Evolutionary conservation across 2,888 invertebrate genomes (phyloP), one percentile per base, ranked within the genome.

Genomic region (Itoplectis maculator): DNA sequence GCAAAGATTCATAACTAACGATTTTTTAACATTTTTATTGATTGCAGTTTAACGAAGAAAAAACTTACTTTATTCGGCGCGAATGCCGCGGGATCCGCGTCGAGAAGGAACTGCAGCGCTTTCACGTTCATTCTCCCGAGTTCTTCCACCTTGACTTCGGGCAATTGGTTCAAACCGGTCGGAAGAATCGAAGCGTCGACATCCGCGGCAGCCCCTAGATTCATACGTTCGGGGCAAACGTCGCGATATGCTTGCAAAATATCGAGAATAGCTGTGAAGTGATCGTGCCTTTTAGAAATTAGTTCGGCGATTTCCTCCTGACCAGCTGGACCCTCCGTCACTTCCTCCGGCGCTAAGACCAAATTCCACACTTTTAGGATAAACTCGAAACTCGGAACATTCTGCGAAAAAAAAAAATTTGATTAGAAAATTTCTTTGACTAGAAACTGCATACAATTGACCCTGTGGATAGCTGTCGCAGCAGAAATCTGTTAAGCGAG

Each of bases 241-340:
- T 93, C 93, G 49, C 94, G 91, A 79, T 94, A 95, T 74, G 93
- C 91, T 74, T 94, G 91, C 91, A 96, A 93, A 88, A 95, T 93
- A 29, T 95, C 94, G 59, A 96, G 90, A 29, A 95, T 92, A 78
- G 92, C 92, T 29, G 86, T 65, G 8, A 90, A 87, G 79, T 88
- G 89, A 18, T 90, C 87, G 23, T 88, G 56, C 78, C 86, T 85
- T 1, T 45, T 15, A 3, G 86, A 85, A 23, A 73, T 54, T 4
- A 79, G 51, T 74, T 79, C 79, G 2, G 7, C 23, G 6, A 82
- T 74, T 0, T 83, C 75, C 29, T 84, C 73, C 8, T 59, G 35
- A 15, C 18, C 35, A 9, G 65, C 15, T 15, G 20, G n/a, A 5
- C 9, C 8, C 20, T 81, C 83, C 6, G 82, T 79, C 59, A 88